Evolutionary conservation across 2,888 invertebrate species (phyloP).

Genomic region (Thera obeliscata): DNA sequence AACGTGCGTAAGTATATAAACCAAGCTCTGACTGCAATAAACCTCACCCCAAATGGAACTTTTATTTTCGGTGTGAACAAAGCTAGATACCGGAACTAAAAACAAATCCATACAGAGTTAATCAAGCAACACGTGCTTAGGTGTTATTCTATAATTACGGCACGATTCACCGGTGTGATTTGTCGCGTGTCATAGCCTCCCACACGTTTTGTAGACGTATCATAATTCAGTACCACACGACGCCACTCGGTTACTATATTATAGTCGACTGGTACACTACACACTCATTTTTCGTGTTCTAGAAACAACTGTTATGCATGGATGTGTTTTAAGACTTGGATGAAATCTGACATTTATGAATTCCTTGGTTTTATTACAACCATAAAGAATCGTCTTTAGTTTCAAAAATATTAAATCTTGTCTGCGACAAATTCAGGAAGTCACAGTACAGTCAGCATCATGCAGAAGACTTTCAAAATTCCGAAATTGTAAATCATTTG

Average conservation of each 20-base stretch:
- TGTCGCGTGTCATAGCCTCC: conserved; percentile 60
- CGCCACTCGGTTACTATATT: conserved; percentile 55
- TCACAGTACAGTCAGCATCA: not conserved
- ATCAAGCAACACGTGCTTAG: conserved; percentile 40
- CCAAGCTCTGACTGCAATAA: no score
- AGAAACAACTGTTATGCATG: conserved; percentile 46
- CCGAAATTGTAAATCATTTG: no score
- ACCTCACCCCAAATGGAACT: no score
- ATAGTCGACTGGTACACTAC: conserved; percentile 48
- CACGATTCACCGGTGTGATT: conserved; percentile 53
- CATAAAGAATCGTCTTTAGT: conserved; percentile 15
- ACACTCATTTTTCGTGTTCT: conserved; percentile 44
- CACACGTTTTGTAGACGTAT: conserved; percentile 53
- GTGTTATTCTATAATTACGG: conserved; percentile 44
- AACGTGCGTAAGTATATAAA: not conserved
- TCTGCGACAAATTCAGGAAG: conserved; percentile 27
- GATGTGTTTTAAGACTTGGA: conserved; percentile 10
- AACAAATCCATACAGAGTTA: conserved; percentile 17
- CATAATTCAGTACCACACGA: conserved; percentile 59
- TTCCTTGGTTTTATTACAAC: conserved; percentile 26
- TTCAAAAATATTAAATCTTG: conserved; percentile 27
- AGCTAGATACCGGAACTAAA: not conserved
- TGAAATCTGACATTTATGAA: conserved; percentile 22
- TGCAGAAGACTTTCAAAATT: no score
- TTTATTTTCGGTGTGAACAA: not conserved